Conservation (phyloP, 1,140 invertebrate species). For the Eumeta japonica region DNA sequence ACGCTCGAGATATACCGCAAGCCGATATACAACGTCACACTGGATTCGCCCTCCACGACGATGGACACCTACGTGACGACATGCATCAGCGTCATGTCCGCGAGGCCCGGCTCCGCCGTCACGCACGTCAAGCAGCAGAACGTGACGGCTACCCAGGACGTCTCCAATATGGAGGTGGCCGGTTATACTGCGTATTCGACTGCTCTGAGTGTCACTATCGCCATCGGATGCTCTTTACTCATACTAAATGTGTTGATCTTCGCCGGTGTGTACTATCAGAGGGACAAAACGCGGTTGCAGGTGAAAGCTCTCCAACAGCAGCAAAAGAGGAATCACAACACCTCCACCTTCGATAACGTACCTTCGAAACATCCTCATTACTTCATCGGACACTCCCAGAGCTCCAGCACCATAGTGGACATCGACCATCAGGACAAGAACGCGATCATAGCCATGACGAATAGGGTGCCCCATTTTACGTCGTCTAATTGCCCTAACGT, state of each 20-base stretch:
- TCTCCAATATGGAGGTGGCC: constrained; percentile 76
- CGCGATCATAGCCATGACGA: constrained; percentile 64
- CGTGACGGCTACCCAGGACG: constrained; percentile 61
- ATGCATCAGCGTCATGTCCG: constrained; percentile 60
- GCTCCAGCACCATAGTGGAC: constrained; percentile 74
- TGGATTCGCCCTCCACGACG: constrained; percentile 58
- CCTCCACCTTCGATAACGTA: constrained; percentile 68
- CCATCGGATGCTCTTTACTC: constrained; percentile 82
- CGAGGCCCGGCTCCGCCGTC: constrained; percentile 46
- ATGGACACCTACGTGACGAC: constrained; percentile 61
- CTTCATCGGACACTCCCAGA: constrained; percentile 67
- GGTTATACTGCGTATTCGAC: constrained; percentile 79
- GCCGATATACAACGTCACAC: constrained; percentile 55
- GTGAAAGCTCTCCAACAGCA: constrained; percentile 74
- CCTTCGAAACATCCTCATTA: constrained; percentile 67
- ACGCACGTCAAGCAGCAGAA: constrained; percentile 45
- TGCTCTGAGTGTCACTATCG: constrained; percentile 82
- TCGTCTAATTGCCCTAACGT: constrained; percentile 57
- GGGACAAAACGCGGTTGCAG: constrained; percentile 77
- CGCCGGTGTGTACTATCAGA: constrained; percentile 82
- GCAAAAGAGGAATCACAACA: constrained; percentile 68
- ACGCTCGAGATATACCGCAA: constrained; percentile 60
- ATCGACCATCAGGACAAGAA: constrained; percentile 74
- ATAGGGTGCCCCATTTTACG: constrained; percentile 52
- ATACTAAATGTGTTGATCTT: constrained; percentile 86